Conservation (phyloP, 2,797 vertebrate species). For the Miichthys miiuy region DNA sequence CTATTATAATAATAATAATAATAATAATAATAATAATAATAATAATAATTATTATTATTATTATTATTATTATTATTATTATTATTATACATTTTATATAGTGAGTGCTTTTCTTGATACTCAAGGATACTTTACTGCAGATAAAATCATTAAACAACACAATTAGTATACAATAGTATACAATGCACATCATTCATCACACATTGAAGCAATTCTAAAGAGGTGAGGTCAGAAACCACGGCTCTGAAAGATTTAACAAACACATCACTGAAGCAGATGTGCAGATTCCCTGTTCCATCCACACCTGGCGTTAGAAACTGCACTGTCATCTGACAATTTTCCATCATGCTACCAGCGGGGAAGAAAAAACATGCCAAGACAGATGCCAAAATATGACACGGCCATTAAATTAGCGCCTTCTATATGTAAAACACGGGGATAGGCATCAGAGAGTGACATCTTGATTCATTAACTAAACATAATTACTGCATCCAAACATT, state of each 20-base stretch:
- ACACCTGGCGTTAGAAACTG: conserved; percentile 34
- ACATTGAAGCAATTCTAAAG: no score
- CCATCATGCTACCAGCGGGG: conserved; percentile 5
- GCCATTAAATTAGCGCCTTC: conserved; percentile 9
- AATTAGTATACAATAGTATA: no score
- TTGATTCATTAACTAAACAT: conserved; percentile 72
- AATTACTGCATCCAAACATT: conserved; percentile 72
- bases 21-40: no score
- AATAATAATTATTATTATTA: no score
- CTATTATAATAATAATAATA: background rate
- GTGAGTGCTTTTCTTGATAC: no score
- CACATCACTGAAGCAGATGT: conserved; percentile 41
- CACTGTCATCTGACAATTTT: conserved; percentile 30
- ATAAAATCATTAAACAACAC: no score
- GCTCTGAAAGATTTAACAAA: conserved; percentile 2
- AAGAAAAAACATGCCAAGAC: background rate
- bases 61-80: no score
- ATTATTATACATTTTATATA: no score
- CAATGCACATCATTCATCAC: no score
- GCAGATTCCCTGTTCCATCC: conserved; percentile 5
- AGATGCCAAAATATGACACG: conserved; percentile 14
- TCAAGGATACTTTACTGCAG: no score
- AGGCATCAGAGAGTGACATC: conserved; percentile 45
- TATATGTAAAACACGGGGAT: conserved; percentile 42
- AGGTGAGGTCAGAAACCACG: no score